Conservation (phyloP, 2,113 vertebrate genomes). For the Eptatretus burgeri region DNA sequence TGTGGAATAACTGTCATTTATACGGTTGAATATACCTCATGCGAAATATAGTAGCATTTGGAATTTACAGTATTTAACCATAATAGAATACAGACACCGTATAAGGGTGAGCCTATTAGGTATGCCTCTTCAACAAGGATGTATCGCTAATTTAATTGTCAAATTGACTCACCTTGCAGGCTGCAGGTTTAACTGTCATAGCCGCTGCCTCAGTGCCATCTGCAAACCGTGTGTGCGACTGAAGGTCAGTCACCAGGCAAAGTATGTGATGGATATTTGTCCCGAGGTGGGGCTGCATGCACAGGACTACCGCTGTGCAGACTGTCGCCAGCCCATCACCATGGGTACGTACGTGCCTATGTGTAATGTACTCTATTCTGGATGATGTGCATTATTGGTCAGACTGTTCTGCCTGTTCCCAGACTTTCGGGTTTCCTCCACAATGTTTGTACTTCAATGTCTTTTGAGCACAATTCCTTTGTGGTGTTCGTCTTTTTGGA, state of each 20-base stretch:
- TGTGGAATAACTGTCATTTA: no score
- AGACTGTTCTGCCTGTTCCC: no score
- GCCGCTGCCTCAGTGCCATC: constrained; percentile 77
- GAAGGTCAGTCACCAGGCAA: constrained; percentile 80
- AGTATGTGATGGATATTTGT: constrained; percentile 78
- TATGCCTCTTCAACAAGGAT: not conserved
- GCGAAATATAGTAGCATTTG: not conserved
- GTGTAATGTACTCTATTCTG: no score
- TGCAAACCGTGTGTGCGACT: constrained; percentile 59
- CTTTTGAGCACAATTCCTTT: not conserved
- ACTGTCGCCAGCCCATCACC: constrained; percentile 55
- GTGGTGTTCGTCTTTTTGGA: constrained; percentile 6
- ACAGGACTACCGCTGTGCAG: constrained; percentile 73
- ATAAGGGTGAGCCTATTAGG: no score
- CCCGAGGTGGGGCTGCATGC: constrained; percentile 64
- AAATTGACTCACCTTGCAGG: constrained; percentile 18
- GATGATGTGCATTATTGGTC: no score
- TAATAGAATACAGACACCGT: no score
- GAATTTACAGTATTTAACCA: not conserved
- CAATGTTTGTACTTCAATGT: not conserved
- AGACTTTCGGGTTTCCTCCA: no score
- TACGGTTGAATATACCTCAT: not conserved
- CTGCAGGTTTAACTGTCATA: constrained; percentile 85
- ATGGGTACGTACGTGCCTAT: constrained; percentile 32
- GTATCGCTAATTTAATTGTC: not conserved